Conservation (phyloP, 2,113 vertebrate species). For the Ursus arctos region DNA sequence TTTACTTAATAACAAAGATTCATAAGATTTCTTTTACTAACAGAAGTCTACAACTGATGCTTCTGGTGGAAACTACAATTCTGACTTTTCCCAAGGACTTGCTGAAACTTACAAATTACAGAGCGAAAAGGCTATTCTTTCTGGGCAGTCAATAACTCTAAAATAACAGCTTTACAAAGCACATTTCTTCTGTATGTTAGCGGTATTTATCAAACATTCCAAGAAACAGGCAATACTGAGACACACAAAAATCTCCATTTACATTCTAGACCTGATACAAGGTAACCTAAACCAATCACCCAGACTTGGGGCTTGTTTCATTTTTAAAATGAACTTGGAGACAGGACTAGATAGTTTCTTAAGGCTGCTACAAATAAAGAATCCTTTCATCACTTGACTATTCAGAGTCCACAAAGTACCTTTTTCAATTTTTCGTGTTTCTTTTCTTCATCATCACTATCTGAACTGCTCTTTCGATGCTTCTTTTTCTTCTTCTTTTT, state of each 20-base stretch:
- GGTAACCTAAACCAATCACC: neutral
- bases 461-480: slow-evolving; percentile 92
- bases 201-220: neutral
- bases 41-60: neutral
- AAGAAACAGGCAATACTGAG: neutral
- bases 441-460: slow-evolving; percentile 95
- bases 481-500: slow-evolving; percentile 96
- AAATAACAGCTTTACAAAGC: neutral
- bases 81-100: slow-evolving; percentile 30
- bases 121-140: neutral
- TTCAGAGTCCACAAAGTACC: slow-evolving; percentile 84
- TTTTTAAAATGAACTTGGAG: neutral
- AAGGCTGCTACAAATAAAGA: neutral
- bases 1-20: slow-evolving; percentile 26
- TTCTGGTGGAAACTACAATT: neutral
- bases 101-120: neutral
- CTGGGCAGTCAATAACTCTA: neutral
- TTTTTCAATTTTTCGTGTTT: slow-evolving; percentile 97
- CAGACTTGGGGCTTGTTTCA: neutral
- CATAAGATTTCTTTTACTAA: slow-evolving; percentile 28
- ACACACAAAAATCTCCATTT: neutral
- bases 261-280: neutral
- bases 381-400: neutral
- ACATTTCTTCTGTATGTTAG: neutral
- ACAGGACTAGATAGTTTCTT: neutral